Evolutionary conservation across 1,140 invertebrate species (phyloP).

Genomic region (Listronotus oregonensis): DNA sequence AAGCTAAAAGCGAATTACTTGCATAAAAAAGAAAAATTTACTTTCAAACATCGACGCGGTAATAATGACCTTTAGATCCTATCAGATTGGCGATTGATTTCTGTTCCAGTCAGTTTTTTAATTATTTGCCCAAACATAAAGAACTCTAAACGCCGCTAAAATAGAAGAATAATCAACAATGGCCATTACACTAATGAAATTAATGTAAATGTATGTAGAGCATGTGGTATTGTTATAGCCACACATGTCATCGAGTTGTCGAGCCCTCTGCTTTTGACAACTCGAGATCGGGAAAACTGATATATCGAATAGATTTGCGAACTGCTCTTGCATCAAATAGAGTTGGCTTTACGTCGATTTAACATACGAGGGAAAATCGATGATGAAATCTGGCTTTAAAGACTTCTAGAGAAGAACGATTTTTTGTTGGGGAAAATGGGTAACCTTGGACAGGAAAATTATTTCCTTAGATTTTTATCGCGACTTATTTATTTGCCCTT

Average conservation of each 20-base stretch:
- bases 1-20: too few species aligned
- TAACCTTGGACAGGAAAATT: too few species aligned
- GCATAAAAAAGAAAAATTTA: too few species aligned
- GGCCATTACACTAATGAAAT: constrained; percentile 43
- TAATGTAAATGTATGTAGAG: constrained; percentile 47
- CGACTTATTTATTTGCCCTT: too few species aligned
- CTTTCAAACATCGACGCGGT: neutral
- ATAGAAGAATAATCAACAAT: constrained; percentile 19
- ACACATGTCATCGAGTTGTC: constrained; percentile 44
- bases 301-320: constrained; percentile 40
- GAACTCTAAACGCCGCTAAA: neutral
- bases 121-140: too few species aligned
- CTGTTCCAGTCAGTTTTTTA: too few species aligned
- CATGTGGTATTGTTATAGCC: constrained; percentile 44
- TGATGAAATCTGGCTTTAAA: too few species aligned
- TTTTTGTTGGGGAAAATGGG: too few species aligned
- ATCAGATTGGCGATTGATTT: too few species aligned
- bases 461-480: too few species aligned
- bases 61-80: too few species aligned
- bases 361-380: constrained; percentile 1
- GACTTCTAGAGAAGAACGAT: too few species aligned
- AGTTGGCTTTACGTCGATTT: constrained; percentile 12
- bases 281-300: constrained; percentile 40
- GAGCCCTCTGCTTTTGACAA: constrained; percentile 41
- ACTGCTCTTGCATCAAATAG: constrained; percentile 26